Evolutionary conservation across 2,888 invertebrate species (phyloP).

Genomic region (Apodemia zela): DNA sequence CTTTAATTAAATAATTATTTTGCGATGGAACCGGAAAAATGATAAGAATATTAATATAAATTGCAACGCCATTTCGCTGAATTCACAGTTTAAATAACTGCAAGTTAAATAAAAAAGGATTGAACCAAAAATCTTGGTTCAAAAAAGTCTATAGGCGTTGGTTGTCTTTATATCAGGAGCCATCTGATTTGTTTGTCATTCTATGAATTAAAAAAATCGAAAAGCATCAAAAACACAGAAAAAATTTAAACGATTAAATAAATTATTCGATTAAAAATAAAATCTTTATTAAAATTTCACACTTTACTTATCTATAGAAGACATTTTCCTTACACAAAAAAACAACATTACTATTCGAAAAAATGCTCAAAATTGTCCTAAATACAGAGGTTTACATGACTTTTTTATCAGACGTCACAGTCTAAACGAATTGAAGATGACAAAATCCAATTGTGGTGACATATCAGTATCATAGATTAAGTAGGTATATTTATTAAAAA

Average conservation of each 20-base stretch:
- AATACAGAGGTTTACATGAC: constrained; percentile 14
- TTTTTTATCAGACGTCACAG: background rate
- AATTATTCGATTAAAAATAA: constrained; percentile 57
- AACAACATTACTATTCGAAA: constrained; percentile 49
- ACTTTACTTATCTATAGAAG: constrained; percentile 55
- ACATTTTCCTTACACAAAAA: constrained; percentile 62
- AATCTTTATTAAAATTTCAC: constrained; percentile 74
- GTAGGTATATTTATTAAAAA: background rate
- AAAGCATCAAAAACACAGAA: too few relatives aligned
- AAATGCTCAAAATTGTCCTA: constrained; percentile 56
- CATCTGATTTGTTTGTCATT: too few relatives aligned
- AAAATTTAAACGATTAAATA: constrained; percentile 3
- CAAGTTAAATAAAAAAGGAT: too few relatives aligned
- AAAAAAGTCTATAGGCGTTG: too few relatives aligned
- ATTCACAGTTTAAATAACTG: too few relatives aligned
- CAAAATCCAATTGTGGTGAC: background rate
- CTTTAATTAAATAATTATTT: too few relatives aligned
- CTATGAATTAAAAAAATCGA: too few relatives aligned
- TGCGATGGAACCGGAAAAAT: too few relatives aligned
- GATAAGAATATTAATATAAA: too few relatives aligned
- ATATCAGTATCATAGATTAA: background rate
- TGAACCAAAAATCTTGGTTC: too few relatives aligned
- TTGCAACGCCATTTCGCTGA: too few relatives aligned
- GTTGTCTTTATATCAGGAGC: too few relatives aligned
- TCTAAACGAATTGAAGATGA: background rate